Percentiles rank a stretch among this genome's conserved stretches.
Evolutionary conservation across 2,797 vertebrate species (phyloP).

Genomic region (Lepus townsendii): DNA sequence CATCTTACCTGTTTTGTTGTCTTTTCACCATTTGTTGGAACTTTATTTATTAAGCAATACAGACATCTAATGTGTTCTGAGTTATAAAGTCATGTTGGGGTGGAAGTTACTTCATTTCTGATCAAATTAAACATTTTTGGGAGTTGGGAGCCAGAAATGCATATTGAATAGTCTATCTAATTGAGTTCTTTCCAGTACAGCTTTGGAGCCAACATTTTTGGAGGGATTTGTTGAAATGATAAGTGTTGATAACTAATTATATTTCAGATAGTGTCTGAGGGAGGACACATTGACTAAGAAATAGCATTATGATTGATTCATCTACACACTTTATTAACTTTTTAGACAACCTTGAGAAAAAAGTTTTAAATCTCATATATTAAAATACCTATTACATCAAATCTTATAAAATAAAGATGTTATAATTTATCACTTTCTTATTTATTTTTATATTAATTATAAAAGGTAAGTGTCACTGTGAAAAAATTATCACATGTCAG

Average conservation of each 20-base stretch:
- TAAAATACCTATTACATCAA: constrained; percentile 22
- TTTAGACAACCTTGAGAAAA: constrained; percentile 10
- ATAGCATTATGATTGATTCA: constrained; percentile 13
- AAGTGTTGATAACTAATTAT: constrained; percentile 55
- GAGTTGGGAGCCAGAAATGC: constrained; percentile 8
- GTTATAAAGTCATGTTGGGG: constrained; percentile 64
- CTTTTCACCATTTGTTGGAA: constrained; percentile 44
- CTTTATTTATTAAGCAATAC: constrained; percentile 58
- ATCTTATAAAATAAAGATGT: not conserved
- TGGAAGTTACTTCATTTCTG: constrained; percentile 61
- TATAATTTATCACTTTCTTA: not conserved
- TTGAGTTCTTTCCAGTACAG: constrained; percentile 10
- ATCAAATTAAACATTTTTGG: constrained; percentile 39
- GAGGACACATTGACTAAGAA: constrained; percentile 46
- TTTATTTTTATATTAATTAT: not conserved
- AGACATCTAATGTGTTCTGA: constrained; percentile 41
- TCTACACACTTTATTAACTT: constrained; percentile 44
- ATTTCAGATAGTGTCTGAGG: constrained; percentile 21
- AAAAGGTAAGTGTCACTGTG: not conserved
- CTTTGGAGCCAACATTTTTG: constrained; percentile 41
- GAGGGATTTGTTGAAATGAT: constrained; percentile 33
- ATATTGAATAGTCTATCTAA: constrained; percentile 17
- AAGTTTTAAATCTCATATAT: constrained; percentile 36
- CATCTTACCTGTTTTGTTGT: not conserved
- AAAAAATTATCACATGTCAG: constrained; percentile 11